Evolutionary conservation across 1,140 invertebrate genomes (phyloP), one percentile per base, ranked within the genome.

Genomic region (Chironomus striatipennis): DNA sequence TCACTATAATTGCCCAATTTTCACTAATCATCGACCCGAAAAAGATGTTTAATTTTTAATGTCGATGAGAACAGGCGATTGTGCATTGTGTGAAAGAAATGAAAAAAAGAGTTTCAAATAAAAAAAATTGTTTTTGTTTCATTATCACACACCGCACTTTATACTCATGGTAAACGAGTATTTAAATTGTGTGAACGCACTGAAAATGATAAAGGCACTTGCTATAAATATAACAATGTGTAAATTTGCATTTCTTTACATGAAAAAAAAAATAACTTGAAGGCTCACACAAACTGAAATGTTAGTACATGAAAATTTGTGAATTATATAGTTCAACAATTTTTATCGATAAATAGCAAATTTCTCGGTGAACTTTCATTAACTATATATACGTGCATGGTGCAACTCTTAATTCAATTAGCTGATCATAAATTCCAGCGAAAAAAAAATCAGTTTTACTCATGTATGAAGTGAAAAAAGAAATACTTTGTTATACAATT

Each of bases 161-260:
- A 34, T 34, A 57, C 12, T 57, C 47, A 57, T 57, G 9, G 47
- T 57, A n/a, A 57, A n/a, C 47, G 47, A 57, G 47, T 57, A 57
- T 57, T 57, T 57, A 57, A 57, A 57, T 57, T 57, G 47, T 57
- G 47, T 57, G 47, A 57, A 57, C 47, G 47, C 47, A 57, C 47
- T n/a, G 12, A 5, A n/a, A 15, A 12, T 57, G 47, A 57, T 57
- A 57, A 57, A 57, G 15, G 47, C 47, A 57, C 47, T 57, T 57
- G 47, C 47, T 57, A 57, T 57, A 57, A 57, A 57, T 57, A 57
- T 57, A 57, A 57, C 47, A 57, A 57, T 57, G 47, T 57, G 47
- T 57, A 57, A 57, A 57, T 57, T 57, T n/a, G 47, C 47, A 57
- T 57, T 57, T 34, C 24, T 34, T 34, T 34, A 34, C 24, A 34